A percentile compares a stretch with the other conserved stretches of the same genome.
These are phyloP conservation scores for Oreochromis grahami DNA, from an alignment of 2,797 vertebrate genomes.

Conservation along the genomic window DNA sequence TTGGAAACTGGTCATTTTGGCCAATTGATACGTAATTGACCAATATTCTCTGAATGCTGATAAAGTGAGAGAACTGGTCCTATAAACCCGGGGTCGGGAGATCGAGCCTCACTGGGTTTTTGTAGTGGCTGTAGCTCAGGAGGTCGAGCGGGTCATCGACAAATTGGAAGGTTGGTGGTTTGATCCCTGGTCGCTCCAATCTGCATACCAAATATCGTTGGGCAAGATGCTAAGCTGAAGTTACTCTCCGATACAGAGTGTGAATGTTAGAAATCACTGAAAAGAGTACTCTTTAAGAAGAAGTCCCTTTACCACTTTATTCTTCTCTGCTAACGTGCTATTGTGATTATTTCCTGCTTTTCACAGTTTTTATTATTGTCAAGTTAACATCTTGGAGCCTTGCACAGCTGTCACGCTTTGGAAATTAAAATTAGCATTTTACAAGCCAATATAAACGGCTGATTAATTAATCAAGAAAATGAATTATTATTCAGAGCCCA, in stretches of 20 bases:
- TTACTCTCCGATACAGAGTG: background rate
- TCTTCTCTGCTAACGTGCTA: fast-evolving
- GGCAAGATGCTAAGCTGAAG: background rate
- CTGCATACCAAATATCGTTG: fast-evolving
- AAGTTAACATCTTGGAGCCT: background rate
- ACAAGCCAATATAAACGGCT: background rate
- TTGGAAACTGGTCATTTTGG: background rate
- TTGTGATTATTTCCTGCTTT: background rate
- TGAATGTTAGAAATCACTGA: background rate
- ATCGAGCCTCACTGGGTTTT: background rate
- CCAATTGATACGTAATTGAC: background rate
- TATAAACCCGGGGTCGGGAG: background rate
- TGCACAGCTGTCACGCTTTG: background rate
- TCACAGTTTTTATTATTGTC: background rate
- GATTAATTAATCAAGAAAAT: background rate
- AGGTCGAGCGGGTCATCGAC: background rate
- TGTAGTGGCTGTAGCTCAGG: background rate
- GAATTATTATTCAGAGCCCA: background rate
- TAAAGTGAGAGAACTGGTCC: background rate
- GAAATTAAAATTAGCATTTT: background rate
- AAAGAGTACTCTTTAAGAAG: background rate
- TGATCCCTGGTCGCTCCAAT: fast-evolving
- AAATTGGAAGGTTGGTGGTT: background rate
- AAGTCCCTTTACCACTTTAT: background rate
- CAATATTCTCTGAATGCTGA: background rate